Conservation (phyloP, 2,113 vertebrate genomes). For the Hoplias malabaricus region DNA sequence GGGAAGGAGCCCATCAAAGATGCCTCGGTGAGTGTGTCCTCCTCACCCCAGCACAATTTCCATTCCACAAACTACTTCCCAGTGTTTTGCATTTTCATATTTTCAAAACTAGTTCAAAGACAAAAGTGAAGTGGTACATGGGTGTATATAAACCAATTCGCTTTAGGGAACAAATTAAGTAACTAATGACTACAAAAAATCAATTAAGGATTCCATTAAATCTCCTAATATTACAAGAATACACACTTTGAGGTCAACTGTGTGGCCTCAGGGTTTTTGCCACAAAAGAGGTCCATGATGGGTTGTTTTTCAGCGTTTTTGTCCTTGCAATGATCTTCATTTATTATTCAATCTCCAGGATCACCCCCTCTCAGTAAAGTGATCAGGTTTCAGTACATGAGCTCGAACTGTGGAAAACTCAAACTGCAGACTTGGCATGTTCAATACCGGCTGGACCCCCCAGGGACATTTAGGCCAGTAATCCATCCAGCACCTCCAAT, state of each 20-base stretch:
- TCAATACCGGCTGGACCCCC: slow-evolving; percentile 17
- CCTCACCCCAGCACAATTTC: background rate
- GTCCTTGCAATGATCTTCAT: slow-evolving; percentile 52
- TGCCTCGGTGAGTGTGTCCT: slow-evolving; percentile 80
- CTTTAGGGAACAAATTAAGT: slow-evolving; percentile 6
- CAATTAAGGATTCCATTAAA: slow-evolving; percentile 19
- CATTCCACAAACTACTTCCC: background rate
- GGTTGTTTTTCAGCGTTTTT: slow-evolving; percentile 14
- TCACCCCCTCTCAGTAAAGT: slow-evolving; percentile 38
- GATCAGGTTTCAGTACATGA: slow-evolving; percentile 50
- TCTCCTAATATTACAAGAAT: background rate
- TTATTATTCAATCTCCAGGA: slow-evolving; percentile 53
- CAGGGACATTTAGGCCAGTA: slow-evolving; percentile 26
- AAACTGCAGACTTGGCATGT: slow-evolving; percentile 24
- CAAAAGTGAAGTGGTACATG: background rate
- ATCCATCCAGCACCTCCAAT: slow-evolving; percentile 13
- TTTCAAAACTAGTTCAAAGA: background rate
- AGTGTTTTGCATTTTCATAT: background rate
- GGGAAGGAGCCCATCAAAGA: slow-evolving; percentile 84
- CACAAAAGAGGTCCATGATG: background rate
- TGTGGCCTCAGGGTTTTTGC: slow-evolving; percentile 20
- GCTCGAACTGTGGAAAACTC: slow-evolving; percentile 34
- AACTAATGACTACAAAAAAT: slow-evolving; percentile 18
- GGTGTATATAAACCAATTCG: slow-evolving; percentile 18
- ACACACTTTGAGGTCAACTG: slow-evolving; percentile 18